phyloP scores from a whole-genome alignment of 2,797 vertebrate species.

The Choloepus didactylus region DNA sequence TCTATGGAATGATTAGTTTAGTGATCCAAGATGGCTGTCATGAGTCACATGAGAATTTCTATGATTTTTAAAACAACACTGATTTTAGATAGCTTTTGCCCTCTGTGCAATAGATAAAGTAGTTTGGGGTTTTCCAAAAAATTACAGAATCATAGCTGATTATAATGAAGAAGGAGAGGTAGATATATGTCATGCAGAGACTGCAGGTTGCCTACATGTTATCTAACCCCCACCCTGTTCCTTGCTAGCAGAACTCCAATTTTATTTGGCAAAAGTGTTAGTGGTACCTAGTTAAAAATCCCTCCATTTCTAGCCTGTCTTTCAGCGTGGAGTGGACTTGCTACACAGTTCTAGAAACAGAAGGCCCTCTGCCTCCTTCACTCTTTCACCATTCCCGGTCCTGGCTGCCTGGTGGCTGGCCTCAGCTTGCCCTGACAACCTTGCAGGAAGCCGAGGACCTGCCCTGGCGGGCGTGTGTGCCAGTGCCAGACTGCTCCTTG shows the following conservation, averaged over 20 bases:
- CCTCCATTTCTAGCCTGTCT: neutral
- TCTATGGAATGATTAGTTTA: neutral
- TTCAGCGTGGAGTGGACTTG: neutral
- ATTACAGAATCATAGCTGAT: neutral
- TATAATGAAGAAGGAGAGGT: neutral
- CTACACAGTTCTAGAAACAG: neutral
- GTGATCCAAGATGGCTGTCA: neutral
- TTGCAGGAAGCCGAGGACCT: neutral
- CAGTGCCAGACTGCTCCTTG: neutral
- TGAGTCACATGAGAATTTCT: neutral
- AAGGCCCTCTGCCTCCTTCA: neutral
- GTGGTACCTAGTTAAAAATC: neutral
- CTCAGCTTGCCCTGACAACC: neutral
- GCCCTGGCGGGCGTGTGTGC: neutral
- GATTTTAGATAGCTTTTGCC: conserved; percentile 20
- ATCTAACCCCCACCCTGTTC: neutral
- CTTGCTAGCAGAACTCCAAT: neutral
- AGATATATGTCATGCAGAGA: neutral
- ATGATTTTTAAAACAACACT: conserved; percentile 4
- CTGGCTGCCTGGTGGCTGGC: neutral
- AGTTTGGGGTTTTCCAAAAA: neutral
- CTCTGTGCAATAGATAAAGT: neutral
- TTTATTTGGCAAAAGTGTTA: neutral
- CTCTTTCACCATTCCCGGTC: neutral
- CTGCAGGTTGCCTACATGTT: neutral